Evolutionary conservation across 1,140 invertebrate species (phyloP), one percentile per base, ranked within the genome.

Genomic region (Drosophila carrolli): DNA sequence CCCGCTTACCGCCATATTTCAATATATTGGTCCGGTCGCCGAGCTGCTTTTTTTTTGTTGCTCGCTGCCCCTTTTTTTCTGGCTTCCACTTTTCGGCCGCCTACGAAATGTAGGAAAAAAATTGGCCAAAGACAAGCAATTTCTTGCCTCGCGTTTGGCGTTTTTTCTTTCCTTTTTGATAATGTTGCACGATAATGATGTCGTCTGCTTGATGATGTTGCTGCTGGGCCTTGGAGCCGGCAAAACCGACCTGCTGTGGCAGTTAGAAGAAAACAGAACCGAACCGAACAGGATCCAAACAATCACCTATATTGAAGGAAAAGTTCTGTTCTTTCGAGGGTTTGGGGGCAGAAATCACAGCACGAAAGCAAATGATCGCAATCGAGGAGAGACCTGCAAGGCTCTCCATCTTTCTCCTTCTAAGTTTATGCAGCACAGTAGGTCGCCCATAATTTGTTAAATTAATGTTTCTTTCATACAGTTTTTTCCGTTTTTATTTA

Each of bases 171-270:
- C 54, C 44, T 58, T 46, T 47, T 63, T 71, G 84, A 89, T 90
- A 90, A 81, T 89, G 85, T 81, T 85, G 81, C 81, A 84, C 81
- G 84, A 89, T 89, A 90, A 88, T 88, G 85, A 88, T 88, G 84
- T 88, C 84, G 84, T 89, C 79, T 88, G 79, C 76, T 83, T 88
- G 83, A 88, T 88, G 83, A 88, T 88, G 83, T 88, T 88, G 66
- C 48, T 70, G 32, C 46, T 61, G 41, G 57, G 73, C 53, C 47
- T 53, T 19, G 67, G 16, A 44, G 38, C 68, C 57, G 41, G 40
- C 56, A 9, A 60, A 35, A 5, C 35, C 65, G 61, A 68, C 65
- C 61, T 68, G 65, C 65, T 68, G 61, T 48, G 67, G 70, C 67
- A 71, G 46, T 75, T 56, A 29, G 27, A 46, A 56, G 66, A 32